Base-by-base conservation (phyloP, 1,140 invertebrate genomes). In the Agraylea sexmaculata region DNA sequence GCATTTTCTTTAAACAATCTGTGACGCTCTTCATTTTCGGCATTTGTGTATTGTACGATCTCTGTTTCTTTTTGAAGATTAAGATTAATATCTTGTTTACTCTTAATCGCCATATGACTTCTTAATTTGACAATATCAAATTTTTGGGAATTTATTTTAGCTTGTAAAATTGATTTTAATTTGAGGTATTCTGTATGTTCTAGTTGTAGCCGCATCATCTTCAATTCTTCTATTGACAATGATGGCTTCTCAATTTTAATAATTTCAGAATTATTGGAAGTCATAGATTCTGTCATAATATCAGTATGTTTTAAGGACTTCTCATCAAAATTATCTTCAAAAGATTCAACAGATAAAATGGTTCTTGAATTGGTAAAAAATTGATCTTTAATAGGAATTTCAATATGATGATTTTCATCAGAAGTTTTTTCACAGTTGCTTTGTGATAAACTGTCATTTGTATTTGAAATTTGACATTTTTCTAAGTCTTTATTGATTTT, bases 181-280 rank as follows among this genome's bases (percentile, higher is more conserved):
- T 70, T 73, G n/a, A 77, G 53, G 42, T 79, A 64, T 55, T 80
- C 78, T 3, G 75, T 71, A 36, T 77, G 74, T 53, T 80, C 75
- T 10, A 81, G 59, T 53, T 69, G 74, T 4, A 80, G 57, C 35
- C 71, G 58, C 12, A 80, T 49, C 20, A 73, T 61, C 41, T 73
- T 71, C 2, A 73, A 52, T 41, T 72, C 69, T 45, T 74, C 68
- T 52, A 69, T 64, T 12, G 62, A 61, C 30, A 70, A 43, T 47
- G 62, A 66, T 1, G 66, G 59, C 53, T 64, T 66, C 18, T 69
- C 66, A 44, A 47, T 45, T 8, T 47, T 41, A 0, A 52, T 46
- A 19, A 39, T 46, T 40, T 43, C 47, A 3, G 50, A 45, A 33
- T 32, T 34, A 19, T 29, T 48, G 1, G 47, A 49, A 40, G 45